Evolutionary conservation across 1,140 invertebrate species (phyloP), one percentile per base, ranked within the genome.

Genomic region (Drosophila subobscura): DNA sequence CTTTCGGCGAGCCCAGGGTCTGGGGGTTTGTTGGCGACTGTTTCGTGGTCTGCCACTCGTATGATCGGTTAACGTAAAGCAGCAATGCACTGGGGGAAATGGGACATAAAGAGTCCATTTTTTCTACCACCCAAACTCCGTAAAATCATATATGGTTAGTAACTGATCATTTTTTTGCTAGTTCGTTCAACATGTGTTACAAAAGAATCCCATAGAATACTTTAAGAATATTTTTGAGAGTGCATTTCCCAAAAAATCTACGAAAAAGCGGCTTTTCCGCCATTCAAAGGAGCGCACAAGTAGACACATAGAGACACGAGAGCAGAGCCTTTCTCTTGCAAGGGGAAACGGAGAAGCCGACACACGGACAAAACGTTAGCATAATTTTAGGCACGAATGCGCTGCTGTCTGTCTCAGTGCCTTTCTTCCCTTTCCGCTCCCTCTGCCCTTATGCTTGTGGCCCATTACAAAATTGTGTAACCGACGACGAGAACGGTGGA

Each of bases 341-440:
- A 51, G 29, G 49, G 33, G 8, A 64, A 72, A 77, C 77, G 58
- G 63, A 72, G 57, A 12, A 12, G 67, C 70, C 61, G 63, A 46
- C 81, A 37, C 77, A 85, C 81, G 81, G 72, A 86, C 73, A 74
- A 85, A 86, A 81, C 81, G 77, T 81, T 88, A 86, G 81, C 81
- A 86, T 86, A 86, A 88, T 86, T 86, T 86, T 88, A 86, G 81
- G 78, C 83, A 88, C 83, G 83, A 81, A 88, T 85, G 81, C 81
- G 78, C 83, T 77, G 65, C 74, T 53, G 49, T 57, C 59, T 57
- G 67, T 61, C 53, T 57, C 50, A 33, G 53, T 57, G 44, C 57
- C 55, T 22, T 64, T 14, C 25, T n/a, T 49, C 42, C 29, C 29
- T 64, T 22, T 40, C 41, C 20, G 46, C 33, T 76, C 41, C 20